These are phyloP conservation scores for Melanocharis versteri DNA, from an alignment of 2,113 vertebrate genomes.

Conservation along the genomic window DNA sequence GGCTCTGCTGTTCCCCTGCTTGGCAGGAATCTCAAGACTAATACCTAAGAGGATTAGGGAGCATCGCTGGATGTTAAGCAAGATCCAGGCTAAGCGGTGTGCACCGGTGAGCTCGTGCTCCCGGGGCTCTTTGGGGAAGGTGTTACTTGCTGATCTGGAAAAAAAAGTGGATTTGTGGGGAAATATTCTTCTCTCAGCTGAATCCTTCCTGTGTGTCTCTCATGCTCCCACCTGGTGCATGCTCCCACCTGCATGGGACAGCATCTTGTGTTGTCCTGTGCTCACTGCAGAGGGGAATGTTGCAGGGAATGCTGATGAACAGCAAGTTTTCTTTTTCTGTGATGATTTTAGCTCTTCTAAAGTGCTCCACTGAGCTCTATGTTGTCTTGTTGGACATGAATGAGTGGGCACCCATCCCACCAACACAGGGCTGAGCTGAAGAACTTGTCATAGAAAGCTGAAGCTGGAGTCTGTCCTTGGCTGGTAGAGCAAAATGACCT, in stretches of 20 bases:
- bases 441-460: neutral
- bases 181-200: neutral
- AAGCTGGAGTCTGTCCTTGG: neutral
- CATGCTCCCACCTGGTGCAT: fast-evolving
- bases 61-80: slow-evolving; percentile 5
- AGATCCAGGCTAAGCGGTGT: slow-evolving; percentile 25
- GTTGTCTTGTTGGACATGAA: neutral
- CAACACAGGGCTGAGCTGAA: neutral
- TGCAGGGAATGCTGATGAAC: neutral
- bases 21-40: slow-evolving; percentile 37
- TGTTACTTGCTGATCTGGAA: neutral
- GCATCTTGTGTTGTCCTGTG: neutral
- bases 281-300: neutral
- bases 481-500: neutral
- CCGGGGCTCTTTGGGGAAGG: neutral
- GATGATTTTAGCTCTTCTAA: neutral
- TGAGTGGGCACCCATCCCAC: neutral
- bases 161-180: neutral
- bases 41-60: slow-evolving; percentile 56
- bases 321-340: neutral
- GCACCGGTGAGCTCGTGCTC: slow-evolving; percentile 45
- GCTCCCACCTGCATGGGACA: neutral
- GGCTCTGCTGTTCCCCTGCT: slow-evolving; percentile 10
- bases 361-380: neutral
- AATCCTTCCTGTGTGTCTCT: neutral